phyloP scores from a whole-genome alignment of 2,888 invertebrate genomes.

The Drosophila suboccidentalis region DNA sequence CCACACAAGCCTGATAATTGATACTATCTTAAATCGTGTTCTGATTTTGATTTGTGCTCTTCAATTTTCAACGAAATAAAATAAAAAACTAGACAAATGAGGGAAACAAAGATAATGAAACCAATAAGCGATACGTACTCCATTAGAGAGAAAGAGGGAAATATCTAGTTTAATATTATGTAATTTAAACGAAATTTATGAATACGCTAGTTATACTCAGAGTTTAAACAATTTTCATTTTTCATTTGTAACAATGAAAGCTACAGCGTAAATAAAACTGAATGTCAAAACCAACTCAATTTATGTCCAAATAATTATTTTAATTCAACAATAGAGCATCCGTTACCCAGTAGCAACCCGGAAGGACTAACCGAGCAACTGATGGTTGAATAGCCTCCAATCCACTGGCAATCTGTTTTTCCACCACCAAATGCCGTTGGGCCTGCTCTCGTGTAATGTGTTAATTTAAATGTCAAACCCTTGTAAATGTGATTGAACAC shows the following conservation, averaged over 20 bases:
- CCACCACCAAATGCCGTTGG: constrained; percentile 37
- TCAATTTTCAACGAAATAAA: constrained; percentile 22
- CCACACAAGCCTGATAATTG: constrained; percentile 5
- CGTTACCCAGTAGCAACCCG: constrained; percentile 37
- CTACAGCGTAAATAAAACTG: constrained; percentile 74
- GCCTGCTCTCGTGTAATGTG: constrained; percentile 27
- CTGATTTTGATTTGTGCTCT: constrained; percentile 21
- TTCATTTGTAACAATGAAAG: constrained; percentile 77
- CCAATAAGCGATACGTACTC: constrained; percentile 40
- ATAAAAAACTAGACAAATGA: constrained; percentile 62
- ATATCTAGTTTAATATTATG: constrained; percentile 79
- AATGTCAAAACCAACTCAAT: constrained; percentile 64
- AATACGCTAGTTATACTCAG: constrained; percentile 76
- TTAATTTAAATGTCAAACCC: constrained; percentile 66
- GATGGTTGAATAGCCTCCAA: constrained; percentile 11
- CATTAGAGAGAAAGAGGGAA: constrained; percentile 55
- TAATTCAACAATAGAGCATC: constrained; percentile 22
- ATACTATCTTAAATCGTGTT: constrained; percentile 19
- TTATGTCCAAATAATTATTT: constrained; percentile 9
- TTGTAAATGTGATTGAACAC: constrained; percentile 49
- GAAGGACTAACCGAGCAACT: constrained; percentile 44
- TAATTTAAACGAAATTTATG: constrained; percentile 79
- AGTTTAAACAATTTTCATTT: constrained; percentile 62
- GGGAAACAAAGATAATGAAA: constrained; percentile 56
- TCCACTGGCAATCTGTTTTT: constrained; percentile 12